Conservation (phyloP, 2,113 vertebrate species). For the Ramphastos sulfuratus region DNA sequence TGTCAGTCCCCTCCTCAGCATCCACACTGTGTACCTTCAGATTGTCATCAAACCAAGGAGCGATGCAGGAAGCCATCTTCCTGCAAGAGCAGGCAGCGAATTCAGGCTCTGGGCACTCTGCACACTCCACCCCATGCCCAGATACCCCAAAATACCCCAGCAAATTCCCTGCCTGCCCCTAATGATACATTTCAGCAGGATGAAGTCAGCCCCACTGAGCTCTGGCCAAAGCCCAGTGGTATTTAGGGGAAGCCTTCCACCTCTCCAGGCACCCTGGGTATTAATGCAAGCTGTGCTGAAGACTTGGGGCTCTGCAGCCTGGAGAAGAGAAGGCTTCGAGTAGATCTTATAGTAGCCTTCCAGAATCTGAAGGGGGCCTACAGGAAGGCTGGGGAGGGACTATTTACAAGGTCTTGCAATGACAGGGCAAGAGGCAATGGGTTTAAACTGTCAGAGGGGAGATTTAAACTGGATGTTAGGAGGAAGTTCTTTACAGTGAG, state of each 20-base stretch:
- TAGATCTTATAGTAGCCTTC: no score
- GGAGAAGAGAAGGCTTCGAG: no score
- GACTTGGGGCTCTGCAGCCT: neutral
- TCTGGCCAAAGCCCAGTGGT: neutral
- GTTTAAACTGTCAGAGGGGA: no score
- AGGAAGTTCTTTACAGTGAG: no score
- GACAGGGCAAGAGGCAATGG: no score
- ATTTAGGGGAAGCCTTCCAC: neutral
- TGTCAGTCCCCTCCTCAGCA: neutral
- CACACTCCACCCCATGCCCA: rapidly evolving
- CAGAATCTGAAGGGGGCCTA: no score
- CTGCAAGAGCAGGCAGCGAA: neutral
- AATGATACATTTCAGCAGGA: conserved; percentile 8
- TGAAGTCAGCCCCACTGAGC: neutral
- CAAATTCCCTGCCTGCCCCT: neutral
- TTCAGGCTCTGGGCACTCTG: neutral
- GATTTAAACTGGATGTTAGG: no score
- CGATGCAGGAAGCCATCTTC: neutral
- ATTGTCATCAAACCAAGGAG: neutral
- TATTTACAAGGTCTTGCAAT: no score
- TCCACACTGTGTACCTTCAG: neutral
- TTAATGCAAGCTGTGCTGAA: neutral
- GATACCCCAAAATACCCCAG: neutral
- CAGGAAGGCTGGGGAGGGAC: no score
- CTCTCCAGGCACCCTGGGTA: neutral